Base-by-base conservation (phyloP, 2,113 vertebrate species). In the Polypterus senegalus region DNA sequence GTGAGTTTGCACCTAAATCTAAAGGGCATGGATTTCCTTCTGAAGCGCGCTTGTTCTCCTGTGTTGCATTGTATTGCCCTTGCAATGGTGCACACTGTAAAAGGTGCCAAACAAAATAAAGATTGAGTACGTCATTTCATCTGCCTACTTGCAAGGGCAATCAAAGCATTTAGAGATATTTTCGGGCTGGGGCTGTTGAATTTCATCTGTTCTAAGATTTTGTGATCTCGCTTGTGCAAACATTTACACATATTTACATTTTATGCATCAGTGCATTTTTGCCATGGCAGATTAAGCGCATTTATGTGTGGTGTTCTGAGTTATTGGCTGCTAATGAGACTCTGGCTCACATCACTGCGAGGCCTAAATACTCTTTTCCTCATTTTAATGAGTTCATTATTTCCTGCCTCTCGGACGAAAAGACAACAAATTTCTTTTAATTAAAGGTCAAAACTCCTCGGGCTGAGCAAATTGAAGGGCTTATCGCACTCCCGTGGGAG, bases 311-410 rank as follows among this genome's bases (percentile, higher is more conserved):
- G 27, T 83, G 82, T 79, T 87, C 82, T 81, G 79, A 81, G 79
- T 80, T 85, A 84, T 86, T 85, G 81, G 79, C 80, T 82, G 76
- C 83, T 86, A 85, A 87, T 86, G 82, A 85, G 83, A 77, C 81
- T 83, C 83, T 66, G 58, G 71, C 79, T 81, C 81, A 78, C 73
- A 80, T 64, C 78, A 84, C 83, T 83, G 74, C 72, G 71, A 84
- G 82, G 82, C 79, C 79, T 71, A 77, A 88, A 83, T 83, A 76
- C 80, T 86, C 84, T 83, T 72, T 77, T 78, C 86, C 82, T 85
- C 81, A 86, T 89, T 90, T 92, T 92, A 92, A 94, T 93, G 89
- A 91, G 88, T 92, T 93, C 91, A 91, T 94, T 93, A 92, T 91
- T 91, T 88, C 84, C 86, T 90, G 89, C 83, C 83, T 88, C 88